A percentile compares a stretch with the other conserved stretches of the same genome.
These are phyloP conservation scores for Atta cephalotes DNA, from an alignment of 1,140 invertebrate species.

Conservation along the genomic window DNA sequence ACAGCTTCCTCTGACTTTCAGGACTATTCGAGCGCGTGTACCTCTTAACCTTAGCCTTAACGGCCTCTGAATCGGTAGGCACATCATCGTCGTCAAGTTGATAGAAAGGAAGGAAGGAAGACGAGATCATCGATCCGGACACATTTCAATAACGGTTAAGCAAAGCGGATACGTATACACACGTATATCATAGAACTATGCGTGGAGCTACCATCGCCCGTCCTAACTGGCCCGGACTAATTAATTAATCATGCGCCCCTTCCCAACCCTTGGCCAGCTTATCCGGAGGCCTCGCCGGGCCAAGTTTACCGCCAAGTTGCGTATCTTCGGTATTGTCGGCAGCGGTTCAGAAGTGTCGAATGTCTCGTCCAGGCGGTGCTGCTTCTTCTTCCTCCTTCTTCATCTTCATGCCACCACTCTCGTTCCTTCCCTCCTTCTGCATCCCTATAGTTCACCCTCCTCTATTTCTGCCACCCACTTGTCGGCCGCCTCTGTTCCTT, in stretches of 20 bases:
- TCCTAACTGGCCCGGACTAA: slow-evolving; percentile 84
- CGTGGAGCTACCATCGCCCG: slow-evolving; percentile 65
- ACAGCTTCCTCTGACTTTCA: background rate
- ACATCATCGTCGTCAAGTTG: slow-evolving; percentile 6
- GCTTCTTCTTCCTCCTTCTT: slow-evolving; percentile 73
- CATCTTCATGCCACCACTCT: slow-evolving; percentile 65
- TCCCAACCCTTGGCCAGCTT: slow-evolving; percentile 82
- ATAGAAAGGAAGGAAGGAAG: slow-evolving; percentile 39
- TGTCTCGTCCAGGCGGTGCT: slow-evolving; percentile 83
- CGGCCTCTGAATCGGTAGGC: slow-evolving; percentile 1
- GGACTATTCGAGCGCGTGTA: background rate
- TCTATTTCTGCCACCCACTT: slow-evolving; percentile 64
- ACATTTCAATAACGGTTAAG: slow-evolving; percentile 58
- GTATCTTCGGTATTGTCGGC: slow-evolving; percentile 85
- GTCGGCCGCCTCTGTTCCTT: slow-evolving; percentile 51
- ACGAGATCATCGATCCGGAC: slow-evolving; percentile 61
- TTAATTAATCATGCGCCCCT: slow-evolving; percentile 85
- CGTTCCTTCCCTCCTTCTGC: background rate
- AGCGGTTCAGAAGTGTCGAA: slow-evolving; percentile 84
- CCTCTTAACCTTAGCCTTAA: slow-evolving; percentile 1
- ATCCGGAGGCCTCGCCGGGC: slow-evolving; percentile 83
- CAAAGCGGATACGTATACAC: slow-evolving; percentile 46
- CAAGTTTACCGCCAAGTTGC: slow-evolving; percentile 85
- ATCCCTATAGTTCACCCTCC: slow-evolving; percentile 58
- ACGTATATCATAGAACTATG: slow-evolving; percentile 43